Conservation (phyloP, 2,113 vertebrate genomes). For the Microtus ochrogaster region DNA sequence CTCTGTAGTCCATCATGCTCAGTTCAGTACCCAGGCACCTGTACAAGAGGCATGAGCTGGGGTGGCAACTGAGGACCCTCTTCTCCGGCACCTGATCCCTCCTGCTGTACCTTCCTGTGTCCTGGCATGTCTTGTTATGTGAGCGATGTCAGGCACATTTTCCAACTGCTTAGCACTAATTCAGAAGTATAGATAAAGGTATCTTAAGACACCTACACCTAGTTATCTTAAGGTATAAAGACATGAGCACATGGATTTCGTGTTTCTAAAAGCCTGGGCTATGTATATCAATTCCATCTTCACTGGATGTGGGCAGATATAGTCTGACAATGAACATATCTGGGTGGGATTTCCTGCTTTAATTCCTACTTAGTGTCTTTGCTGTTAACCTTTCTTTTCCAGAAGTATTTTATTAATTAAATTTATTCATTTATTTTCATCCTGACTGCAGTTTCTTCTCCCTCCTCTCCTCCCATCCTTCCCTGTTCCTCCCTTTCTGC, state of each 20-base stretch:
- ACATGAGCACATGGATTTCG: neutral
- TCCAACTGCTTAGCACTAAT: too few relatives aligned
- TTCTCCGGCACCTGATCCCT: neutral
- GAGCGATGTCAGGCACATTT: neutral
- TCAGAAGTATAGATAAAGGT: neutral
- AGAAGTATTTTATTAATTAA: neutral
- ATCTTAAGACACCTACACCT: neutral
- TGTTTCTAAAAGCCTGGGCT: neutral
- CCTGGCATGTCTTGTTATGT: neutral
- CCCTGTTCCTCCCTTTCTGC: neutral
- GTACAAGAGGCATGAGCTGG: neutral
- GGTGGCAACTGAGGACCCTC: too few relatives aligned
- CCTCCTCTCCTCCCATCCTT: neutral
- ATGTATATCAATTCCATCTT: neutral
- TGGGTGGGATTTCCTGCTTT: neutral
- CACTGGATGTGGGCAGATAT: too few relatives aligned
- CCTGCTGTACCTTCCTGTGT: neutral
- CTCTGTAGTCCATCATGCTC: too few relatives aligned
- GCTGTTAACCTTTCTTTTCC: neutral
- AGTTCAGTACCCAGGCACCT: neutral
- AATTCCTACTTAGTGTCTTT: neutral
- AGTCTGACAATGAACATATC: neutral
- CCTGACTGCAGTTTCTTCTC: neutral
- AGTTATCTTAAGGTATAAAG: neutral
- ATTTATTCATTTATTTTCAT: neutral